phyloP scores from a whole-genome alignment of 1,140 invertebrate genomes.

The Brachionus rubens region DNA sequence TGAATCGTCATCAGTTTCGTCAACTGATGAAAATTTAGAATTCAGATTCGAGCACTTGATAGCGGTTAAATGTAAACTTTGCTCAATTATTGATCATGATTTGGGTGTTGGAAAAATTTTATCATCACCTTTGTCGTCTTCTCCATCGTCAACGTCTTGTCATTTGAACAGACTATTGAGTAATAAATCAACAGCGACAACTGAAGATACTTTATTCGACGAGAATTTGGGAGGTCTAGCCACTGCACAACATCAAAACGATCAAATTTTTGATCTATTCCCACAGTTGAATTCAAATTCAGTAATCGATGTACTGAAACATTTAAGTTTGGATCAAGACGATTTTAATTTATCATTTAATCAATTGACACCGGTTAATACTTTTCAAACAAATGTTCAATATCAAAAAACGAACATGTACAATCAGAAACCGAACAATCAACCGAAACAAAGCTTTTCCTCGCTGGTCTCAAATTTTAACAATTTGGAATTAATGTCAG shows the following conservation, averaged over 20 bases:
- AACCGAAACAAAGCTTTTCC: background rate
- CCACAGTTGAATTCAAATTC: conserved; percentile 6
- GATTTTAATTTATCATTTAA: conserved; percentile 25
- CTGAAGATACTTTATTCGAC: conserved; percentile 1
- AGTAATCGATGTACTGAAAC: conserved; percentile 30
- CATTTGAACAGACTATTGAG: background rate
- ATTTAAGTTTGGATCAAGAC: conserved; percentile 33
- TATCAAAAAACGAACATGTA: background rate
- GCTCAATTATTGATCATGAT: background rate
- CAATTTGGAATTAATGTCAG: conserved; percentile 10
- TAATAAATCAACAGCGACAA: conserved; percentile 21
- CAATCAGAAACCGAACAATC: background rate
- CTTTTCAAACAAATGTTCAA: background rate
- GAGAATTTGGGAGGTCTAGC: background rate
- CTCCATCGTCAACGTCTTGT: background rate
- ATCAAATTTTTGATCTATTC: conserved; percentile 24
- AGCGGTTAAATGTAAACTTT: conserved; percentile 18
- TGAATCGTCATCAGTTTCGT: conserved; percentile 36
- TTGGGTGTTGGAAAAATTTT: background rate
- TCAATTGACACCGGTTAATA: conserved; percentile 19
- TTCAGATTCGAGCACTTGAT: conserved; percentile 14
- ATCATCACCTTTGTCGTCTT: conserved; percentile 1
- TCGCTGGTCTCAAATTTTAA: conserved; percentile 3
- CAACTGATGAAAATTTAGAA: conserved; percentile 31
- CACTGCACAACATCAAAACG: background rate